Base-by-base conservation (phyloP, 2,888 invertebrate genomes). In the Sphaerophoria taeniata region DNA sequence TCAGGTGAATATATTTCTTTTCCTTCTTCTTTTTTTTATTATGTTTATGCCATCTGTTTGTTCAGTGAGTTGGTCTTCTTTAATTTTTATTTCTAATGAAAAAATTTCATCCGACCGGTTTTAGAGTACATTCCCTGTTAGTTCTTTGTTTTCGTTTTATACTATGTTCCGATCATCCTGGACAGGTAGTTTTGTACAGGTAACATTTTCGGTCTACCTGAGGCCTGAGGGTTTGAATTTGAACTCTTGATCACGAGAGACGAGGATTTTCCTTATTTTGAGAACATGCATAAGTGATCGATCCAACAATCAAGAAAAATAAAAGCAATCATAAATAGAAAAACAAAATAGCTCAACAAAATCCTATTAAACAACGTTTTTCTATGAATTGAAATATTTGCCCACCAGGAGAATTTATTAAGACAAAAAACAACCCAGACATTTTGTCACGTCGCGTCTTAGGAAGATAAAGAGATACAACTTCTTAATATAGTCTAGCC, bases 41-140 rank as follows among this genome's bases (percentile, higher is more conserved):
- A 24, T 12, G 55, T 80, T 31, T 6, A 24, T 51, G 61, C 79
- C 80, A 80, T 80, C 80, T 80, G 80, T 51, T 24, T 1, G 24
- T 24, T 24, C 1, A 24, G 24, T 24, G 24, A 24, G 24, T 24
- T 24, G 24, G 24, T 51, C 0, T 43, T 43, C 12, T 43, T 43
- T 43, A 39, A 47, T 36, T 55, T 73, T 34, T 55, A 43, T 39
- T 63, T 79, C 69, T 79, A 69, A 67, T 47, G 74, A 49, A 60
- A 47, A 56, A 39, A 53, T 39, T 14, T 60, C 53, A 53, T 14
- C 31, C 4, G 63, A 80, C 80, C 80, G 74, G 80, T 80, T 80
- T 69, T 16, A 49, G 47, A 7, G 51, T 2, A 11, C 33, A n/a
- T 24, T 60, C 34, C 45, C 24, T 24, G 24, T 24, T 24, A 24